phyloP scores from a whole-genome alignment of 2,113 vertebrate species.

The Paracanthobrama guichenoti region DNA sequence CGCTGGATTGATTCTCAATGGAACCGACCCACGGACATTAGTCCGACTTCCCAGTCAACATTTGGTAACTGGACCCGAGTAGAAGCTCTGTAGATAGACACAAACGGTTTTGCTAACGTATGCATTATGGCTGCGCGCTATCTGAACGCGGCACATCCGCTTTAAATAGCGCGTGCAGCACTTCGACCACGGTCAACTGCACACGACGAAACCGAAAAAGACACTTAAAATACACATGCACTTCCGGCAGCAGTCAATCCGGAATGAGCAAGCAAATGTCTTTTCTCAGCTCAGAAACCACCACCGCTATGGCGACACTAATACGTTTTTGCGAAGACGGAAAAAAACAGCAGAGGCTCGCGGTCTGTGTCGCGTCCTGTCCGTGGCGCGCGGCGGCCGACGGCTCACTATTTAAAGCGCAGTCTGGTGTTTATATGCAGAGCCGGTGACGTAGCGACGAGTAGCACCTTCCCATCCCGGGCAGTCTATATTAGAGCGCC shows the following conservation, averaged over 20 bases:
- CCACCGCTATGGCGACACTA: neutral
- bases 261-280: neutral
- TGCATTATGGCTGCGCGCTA: neutral
- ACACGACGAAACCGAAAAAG: neutral
- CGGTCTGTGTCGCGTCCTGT: slow-evolving; percentile 42
- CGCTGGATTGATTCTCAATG: fast-evolving
- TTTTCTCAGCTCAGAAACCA: neutral
- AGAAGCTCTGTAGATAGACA: neutral
- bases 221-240: neutral
- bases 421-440: slow-evolving; percentile 93
- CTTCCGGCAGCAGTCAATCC: neutral
- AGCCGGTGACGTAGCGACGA: slow-evolving; percentile 92
- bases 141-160: neutral
- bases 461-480: slow-evolving; percentile 95
- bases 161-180: neutral
- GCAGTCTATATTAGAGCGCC: slow-evolving; percentile 98
- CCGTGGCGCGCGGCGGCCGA: slow-evolving; percentile 60
- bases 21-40: neutral
- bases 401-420: slow-evolving; percentile 92
- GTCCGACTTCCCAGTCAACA: neutral
- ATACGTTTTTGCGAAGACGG: neutral
- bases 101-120: neutral
- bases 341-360: neutral
- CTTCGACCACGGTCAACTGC: neutral
- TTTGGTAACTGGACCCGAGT: neutral